Evolutionary conservation across 2,888 invertebrate species (phyloP).

Genomic region (Rhyacophila evoluta): DNA sequence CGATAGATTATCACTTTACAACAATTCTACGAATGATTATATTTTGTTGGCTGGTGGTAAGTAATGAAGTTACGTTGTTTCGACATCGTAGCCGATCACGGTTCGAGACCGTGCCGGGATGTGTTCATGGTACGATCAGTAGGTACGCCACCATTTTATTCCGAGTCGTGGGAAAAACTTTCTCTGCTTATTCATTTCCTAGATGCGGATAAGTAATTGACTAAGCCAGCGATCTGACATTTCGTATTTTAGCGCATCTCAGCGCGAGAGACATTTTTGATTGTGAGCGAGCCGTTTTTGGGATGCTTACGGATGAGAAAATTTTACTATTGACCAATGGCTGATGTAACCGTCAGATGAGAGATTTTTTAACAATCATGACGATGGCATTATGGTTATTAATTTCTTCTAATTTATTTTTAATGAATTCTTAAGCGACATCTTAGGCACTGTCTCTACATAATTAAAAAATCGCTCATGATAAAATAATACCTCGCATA

Average conservation of each 20-base stretch:
- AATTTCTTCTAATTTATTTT: no score
- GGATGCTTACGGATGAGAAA: background rate
- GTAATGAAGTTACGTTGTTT: conserved; percentile 29
- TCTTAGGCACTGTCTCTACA: no score
- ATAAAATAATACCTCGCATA: no score
- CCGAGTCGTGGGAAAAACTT: conserved; percentile 49
- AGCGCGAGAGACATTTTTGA: background rate
- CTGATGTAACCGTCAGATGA: background rate
- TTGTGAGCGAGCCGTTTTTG: background rate
- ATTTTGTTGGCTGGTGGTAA: conserved; percentile 23
- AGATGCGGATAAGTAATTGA: background rate
- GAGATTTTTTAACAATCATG: background rate
- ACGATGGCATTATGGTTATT: no score
- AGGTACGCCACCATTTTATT: conserved; percentile 34
- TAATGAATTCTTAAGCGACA: no score
- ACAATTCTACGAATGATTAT: background rate
- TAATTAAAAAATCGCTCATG: no score
- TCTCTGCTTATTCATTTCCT: conserved; percentile 45
- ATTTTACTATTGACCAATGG: background rate
- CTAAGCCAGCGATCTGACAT: conserved; percentile 2
- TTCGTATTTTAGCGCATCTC: background rate
- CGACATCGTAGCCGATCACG: conserved; percentile 27
- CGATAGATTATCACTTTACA: no score
- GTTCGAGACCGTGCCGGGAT: conserved; percentile 42
- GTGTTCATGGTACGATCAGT: conserved; percentile 40